These are phyloP conservation scores for Megastigmus dorsalis DNA, from an alignment of 2,888 invertebrate genomes.

Conservation along the genomic window DNA sequence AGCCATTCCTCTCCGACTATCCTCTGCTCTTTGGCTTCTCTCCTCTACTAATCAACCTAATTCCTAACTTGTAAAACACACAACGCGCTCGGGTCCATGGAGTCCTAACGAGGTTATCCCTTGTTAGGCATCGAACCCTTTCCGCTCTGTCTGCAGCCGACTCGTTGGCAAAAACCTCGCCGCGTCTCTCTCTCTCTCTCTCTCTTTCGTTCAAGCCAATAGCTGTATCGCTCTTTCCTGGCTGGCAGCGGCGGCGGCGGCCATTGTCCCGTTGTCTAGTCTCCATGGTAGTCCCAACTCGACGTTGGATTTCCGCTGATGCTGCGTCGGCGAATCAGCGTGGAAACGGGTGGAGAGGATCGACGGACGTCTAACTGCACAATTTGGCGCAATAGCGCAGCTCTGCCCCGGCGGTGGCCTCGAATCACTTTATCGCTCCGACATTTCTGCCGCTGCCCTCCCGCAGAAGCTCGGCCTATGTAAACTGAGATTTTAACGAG, in stretches of 20 bases:
- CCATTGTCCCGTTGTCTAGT: conserved; percentile 19
- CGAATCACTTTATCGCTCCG: conserved; percentile 33
- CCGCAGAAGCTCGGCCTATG: conserved; percentile 32
- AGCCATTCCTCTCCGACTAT: neutral
- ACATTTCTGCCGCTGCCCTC: conserved; percentile 9
- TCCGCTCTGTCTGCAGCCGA: conserved; percentile 46
- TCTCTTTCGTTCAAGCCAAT: too few relatives aligned
- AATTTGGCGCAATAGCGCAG: conserved; percentile 46
- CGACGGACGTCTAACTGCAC: conserved; percentile 46
- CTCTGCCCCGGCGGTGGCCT: neutral
- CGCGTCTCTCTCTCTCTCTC: neutral
- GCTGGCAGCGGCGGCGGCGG: neutral
- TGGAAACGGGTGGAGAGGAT: neutral
- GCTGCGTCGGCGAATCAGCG: conserved; percentile 42
- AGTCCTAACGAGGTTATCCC: conserved; percentile 72
- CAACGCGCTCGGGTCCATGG: conserved; percentile 63
- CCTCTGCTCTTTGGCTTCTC: conserved; percentile 23
- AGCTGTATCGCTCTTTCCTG: neutral
- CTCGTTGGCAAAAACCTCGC: too few relatives aligned
- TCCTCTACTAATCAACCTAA: conserved; percentile 72
- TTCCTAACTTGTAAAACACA: conserved; percentile 75
- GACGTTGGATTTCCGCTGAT: conserved; percentile 15
- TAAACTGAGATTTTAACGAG: conserved; percentile 53
- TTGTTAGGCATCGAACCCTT: conserved; percentile 73
- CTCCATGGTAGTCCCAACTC: too few relatives aligned